phyloP scores from a whole-genome alignment of 2,888 invertebrate species.

The Volucella bombylans region DNA sequence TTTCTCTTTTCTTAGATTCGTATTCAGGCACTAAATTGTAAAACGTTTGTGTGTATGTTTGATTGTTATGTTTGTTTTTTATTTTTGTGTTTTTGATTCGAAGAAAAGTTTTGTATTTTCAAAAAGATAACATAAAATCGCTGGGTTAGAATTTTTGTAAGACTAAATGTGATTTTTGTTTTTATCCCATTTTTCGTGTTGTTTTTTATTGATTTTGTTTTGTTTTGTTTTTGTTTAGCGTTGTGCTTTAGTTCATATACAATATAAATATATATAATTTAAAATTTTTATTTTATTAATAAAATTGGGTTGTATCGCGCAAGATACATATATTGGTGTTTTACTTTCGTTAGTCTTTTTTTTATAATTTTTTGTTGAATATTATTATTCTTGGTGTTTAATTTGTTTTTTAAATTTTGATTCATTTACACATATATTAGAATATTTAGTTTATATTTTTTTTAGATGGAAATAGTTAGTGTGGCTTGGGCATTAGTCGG shows the following conservation, averaged over 20 bases:
- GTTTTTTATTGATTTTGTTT: slow-evolving; percentile 34
- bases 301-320: slow-evolving; percentile 46
- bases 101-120: slow-evolving; percentile 40
- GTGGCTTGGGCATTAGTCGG: slow-evolving; percentile 12
- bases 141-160: slow-evolving; percentile 58
- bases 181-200: neutral
- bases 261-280: slow-evolving; percentile 1
- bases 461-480: slow-evolving; percentile 27
- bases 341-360: slow-evolving; percentile 48
- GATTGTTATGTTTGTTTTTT: slow-evolving; percentile 19
- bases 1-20: slow-evolving; percentile 13
- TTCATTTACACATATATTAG: slow-evolving; percentile 20
- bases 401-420: slow-evolving; percentile 26
- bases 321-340: slow-evolving; percentile 46
- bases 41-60: slow-evolving; percentile 34
- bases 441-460: slow-evolving; percentile 1
- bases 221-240: slow-evolving; percentile 23
- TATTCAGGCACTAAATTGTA: slow-evolving; percentile 69
- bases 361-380: no score
- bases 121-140: slow-evolving; percentile 54
- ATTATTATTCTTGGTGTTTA: slow-evolving; percentile 37
- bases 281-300: slow-evolving; percentile 17
- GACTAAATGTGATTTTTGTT: slow-evolving; percentile 16
- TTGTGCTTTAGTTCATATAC: no score
- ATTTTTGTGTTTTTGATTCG: slow-evolving; percentile 22